These are phyloP conservation scores for Fragum whitleyi DNA, from an alignment of 2,888 invertebrate genomes.

Conservation along the genomic window DNA sequence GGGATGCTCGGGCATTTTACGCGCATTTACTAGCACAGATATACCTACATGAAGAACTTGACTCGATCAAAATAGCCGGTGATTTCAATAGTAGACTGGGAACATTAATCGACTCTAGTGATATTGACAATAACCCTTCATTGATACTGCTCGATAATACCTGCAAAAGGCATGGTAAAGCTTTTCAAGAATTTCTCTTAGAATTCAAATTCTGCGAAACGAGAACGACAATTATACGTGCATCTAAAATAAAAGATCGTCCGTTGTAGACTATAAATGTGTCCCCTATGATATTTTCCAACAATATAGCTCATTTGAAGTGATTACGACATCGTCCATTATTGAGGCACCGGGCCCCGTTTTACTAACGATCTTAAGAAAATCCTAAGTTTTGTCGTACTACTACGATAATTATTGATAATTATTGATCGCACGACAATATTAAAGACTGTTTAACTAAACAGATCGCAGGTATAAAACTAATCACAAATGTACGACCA, in stretches of 20 bases:
- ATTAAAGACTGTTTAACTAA: too few species aligned
- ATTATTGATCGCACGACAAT: too few species aligned
- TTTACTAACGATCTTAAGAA: too few species aligned
- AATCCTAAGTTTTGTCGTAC: too few species aligned
- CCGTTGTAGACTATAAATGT: conserved; percentile 2
- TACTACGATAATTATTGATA: too few species aligned
- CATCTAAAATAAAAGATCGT: background rate
- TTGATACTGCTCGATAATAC: background rate
- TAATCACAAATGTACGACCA: too few species aligned
- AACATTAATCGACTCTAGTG: background rate
- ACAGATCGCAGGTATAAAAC: too few species aligned
- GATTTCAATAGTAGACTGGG: conserved; percentile 1
- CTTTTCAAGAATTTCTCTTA: background rate
- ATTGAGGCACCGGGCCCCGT: too few species aligned
- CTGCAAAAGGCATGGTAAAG: background rate
- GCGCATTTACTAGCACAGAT: background rate
- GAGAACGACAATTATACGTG: background rate
- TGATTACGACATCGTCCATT: background rate
- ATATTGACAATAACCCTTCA: background rate
- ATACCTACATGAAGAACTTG: background rate
- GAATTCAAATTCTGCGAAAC: conserved; percentile 1
- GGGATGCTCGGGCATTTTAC: background rate
- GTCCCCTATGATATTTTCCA: background rate
- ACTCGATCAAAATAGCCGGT: background rate
- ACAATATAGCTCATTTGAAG: background rate